These are phyloP conservation scores for Blera fallax DNA, from an alignment of 2,888 invertebrate genomes.

Conservation along the genomic window DNA sequence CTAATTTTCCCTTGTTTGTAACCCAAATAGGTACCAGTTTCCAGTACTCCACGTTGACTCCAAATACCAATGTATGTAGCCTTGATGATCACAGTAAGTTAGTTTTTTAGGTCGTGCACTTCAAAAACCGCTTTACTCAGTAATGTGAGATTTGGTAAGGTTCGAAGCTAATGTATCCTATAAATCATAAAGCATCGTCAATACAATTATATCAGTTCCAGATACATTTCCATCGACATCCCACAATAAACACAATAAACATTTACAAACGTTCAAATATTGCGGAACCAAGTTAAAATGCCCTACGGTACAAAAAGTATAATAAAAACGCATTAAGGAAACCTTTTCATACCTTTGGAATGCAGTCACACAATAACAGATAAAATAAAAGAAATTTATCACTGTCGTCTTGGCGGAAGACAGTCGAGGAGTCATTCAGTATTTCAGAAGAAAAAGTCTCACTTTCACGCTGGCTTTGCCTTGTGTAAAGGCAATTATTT, in stretches of 20 bases:
- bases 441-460: conserved; percentile 24
- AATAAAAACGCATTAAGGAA: conserved; percentile 49
- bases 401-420: conserved; percentile 44
- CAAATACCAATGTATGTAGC: too few relatives aligned
- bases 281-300: not conserved
- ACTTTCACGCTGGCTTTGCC: conserved; percentile 35
- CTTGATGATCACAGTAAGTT: too few relatives aligned
- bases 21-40: too few relatives aligned
- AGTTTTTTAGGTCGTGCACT: too few relatives aligned
- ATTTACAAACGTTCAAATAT: not conserved
- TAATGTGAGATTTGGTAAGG: too few relatives aligned
- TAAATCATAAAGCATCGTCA: too few relatives aligned
- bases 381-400: conserved; percentile 46
- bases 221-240: not conserved
- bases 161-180: too few relatives aligned
- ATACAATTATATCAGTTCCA: not conserved
- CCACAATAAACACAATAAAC: not conserved
- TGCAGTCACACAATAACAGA: conserved; percentile 34
- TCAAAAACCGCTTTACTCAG: too few relatives aligned
- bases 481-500: not conserved
- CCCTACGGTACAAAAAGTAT: not conserved
- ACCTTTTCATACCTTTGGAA: conserved; percentile 36
- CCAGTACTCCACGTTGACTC: too few relatives aligned
- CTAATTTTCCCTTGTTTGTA: too few relatives aligned
- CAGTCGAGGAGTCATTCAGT: conserved; percentile 23